Conservation (phyloP, 2,113 vertebrate genomes). For the Parotia lawesii region DNA sequence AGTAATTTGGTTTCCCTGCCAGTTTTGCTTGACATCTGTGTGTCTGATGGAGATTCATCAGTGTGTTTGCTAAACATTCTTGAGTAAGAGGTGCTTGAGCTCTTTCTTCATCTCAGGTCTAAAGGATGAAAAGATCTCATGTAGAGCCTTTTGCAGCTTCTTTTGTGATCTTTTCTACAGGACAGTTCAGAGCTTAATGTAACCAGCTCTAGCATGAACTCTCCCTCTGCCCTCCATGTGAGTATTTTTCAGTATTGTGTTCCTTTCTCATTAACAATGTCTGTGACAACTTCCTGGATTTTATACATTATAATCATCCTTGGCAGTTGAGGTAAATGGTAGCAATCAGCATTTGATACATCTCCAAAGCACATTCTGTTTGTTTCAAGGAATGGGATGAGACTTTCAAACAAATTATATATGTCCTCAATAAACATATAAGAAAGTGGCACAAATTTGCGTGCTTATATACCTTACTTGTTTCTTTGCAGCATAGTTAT, state of each 20-base stretch:
- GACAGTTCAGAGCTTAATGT: not conserved
- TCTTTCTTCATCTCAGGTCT: not conserved
- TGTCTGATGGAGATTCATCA: not conserved
- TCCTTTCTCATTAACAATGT: not conserved
- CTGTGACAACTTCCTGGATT: not conserved
- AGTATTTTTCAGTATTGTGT: not conserved
- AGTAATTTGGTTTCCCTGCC: not conserved
- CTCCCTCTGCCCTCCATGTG: not conserved
- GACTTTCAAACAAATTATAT: not conserved
- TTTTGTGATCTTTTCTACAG: not conserved
- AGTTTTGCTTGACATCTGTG: not conserved
- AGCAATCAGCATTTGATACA: not conserved
- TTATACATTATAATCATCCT: rapidly evolving
- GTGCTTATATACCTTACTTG: not conserved
- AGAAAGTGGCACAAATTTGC: not conserved
- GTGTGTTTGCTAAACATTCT: not conserved
- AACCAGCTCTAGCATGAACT: not conserved
- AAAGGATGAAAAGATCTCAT: not conserved
- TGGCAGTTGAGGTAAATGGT: not conserved
- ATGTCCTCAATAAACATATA: not conserved
- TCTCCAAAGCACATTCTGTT: not conserved
- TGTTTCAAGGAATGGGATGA: not conserved
- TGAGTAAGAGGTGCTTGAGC: not conserved
- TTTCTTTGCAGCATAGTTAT: not conserved
- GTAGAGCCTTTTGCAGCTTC: not conserved